These are phyloP conservation scores for Malurus alboscapulatus DNA, from an alignment of 2,113 vertebrate genomes.

Conservation along the genomic window DNA sequence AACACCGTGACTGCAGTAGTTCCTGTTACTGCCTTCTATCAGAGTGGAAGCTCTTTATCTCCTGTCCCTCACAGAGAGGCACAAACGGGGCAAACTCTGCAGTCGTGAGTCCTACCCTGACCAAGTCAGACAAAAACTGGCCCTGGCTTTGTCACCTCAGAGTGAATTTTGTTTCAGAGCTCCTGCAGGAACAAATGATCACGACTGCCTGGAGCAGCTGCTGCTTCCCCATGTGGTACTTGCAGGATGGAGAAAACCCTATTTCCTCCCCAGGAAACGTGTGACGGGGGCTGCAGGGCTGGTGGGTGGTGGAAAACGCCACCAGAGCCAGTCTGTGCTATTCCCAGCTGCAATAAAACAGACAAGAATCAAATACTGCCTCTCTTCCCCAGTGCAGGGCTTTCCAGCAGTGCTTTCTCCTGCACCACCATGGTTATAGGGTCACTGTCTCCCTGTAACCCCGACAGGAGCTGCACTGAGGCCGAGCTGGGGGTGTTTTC, in stretches of 20 bases:
- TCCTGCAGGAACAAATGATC: neutral
- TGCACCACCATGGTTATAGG: neutral
- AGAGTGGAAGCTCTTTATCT: neutral
- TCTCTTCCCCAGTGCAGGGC: neutral
- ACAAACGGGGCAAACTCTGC: neutral
- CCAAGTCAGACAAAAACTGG: rapidly evolving
- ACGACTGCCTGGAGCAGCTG: neutral
- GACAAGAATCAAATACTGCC: neutral
- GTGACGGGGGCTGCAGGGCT: neutral
- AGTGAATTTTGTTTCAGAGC: neutral
- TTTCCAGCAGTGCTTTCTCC: neutral
- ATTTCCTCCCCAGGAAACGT: rapidly evolving
- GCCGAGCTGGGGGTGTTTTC: neutral
- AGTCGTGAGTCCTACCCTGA: rapidly evolving
- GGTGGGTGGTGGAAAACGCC: neutral
- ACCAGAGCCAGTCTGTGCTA: neutral
- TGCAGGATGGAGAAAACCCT: neutral
- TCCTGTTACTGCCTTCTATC: neutral
- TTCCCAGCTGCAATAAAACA: neutral
- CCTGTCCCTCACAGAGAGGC: neutral
- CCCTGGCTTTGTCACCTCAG: neutral
- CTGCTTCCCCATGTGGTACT: neutral
- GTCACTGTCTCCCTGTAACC: neutral
- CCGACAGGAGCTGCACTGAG: neutral
- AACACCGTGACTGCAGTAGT: neutral